A percentile compares a stretch with the other conserved stretches of the same genome.
These are phyloP conservation scores for Eretmocerus hayati DNA, from an alignment of 2,888 invertebrate species.

Conservation along the genomic window DNA sequence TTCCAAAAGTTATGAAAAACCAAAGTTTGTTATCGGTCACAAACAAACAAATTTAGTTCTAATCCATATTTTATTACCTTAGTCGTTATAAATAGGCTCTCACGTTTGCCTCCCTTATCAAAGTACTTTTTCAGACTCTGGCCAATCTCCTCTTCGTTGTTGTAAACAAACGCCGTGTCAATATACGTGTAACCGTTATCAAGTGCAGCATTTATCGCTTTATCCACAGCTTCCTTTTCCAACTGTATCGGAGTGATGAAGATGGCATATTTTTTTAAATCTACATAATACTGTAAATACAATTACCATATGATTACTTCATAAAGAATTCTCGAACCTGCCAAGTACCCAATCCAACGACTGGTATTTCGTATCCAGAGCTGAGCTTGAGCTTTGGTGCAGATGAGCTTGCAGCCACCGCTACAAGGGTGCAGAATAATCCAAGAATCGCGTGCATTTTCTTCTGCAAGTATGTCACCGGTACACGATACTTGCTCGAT, in stretches of 20 bases:
- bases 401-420: neutral
- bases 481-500: no score
- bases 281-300: neutral
- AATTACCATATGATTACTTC: no score
- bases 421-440: neutral
- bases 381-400: constrained; percentile 9
- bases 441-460: neutral
- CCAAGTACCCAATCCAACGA: constrained; percentile 20
- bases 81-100: constrained; percentile 70
- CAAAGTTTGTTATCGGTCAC: no score
- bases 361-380: constrained; percentile 19
- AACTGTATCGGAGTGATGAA: constrained; percentile 1
- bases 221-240: constrained; percentile 53
- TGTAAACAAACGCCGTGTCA: constrained; percentile 73
- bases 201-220: constrained; percentile 58
- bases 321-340: no score
- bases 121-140: constrained; percentile 61
- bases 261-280: neutral
- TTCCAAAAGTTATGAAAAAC: no score
- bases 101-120: constrained; percentile 55
- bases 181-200: constrained; percentile 68
- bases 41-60: no score
- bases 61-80: constrained; percentile 54
- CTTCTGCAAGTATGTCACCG: no score
- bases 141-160: constrained; percentile 70